Evolutionary conservation across 2,113 vertebrate species (phyloP).

Genomic region (Grus americana): DNA sequence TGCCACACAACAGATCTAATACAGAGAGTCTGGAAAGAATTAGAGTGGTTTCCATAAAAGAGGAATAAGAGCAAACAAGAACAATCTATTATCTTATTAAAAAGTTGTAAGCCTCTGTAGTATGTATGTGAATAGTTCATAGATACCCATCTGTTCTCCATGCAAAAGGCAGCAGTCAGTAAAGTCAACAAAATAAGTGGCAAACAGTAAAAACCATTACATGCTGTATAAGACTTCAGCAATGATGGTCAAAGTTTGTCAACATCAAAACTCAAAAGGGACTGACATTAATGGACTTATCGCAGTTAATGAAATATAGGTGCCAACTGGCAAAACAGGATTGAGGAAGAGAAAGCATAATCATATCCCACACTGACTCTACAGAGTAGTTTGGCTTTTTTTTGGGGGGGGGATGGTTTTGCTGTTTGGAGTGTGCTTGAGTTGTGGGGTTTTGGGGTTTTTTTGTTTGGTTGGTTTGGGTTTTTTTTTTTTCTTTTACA

Average conservation of each 20-base stretch:
- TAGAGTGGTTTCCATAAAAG: not conserved
- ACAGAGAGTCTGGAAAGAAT: not conserved
- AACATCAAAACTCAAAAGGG: not conserved
- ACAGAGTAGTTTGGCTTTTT: not conserved
- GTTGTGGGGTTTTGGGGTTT: too few relatives aligned
- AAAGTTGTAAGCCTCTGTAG: not conserved
- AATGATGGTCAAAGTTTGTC: not conserved
- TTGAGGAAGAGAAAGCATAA: not conserved
- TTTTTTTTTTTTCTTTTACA: not conserved
- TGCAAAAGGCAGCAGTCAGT: not conserved
- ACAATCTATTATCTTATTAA: not conserved
- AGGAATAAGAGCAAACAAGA: not conserved
- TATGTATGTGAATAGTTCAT: not conserved
- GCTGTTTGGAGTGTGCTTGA: not conserved
- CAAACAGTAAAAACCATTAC: not conserved
- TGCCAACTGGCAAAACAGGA: not conserved
- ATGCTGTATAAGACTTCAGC: not conserved
- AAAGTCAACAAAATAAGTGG: not conserved
- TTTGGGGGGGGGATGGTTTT: not conserved
- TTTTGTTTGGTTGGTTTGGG: not conserved
- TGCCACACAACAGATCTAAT: not conserved
- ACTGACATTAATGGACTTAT: not conserved
- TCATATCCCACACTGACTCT: not conserved
- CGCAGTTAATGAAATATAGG: not conserved
- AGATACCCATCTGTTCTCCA: not conserved